Evolutionary conservation across 2,113 vertebrate species (phyloP).

Genomic region (Lonchura striata): DNA sequence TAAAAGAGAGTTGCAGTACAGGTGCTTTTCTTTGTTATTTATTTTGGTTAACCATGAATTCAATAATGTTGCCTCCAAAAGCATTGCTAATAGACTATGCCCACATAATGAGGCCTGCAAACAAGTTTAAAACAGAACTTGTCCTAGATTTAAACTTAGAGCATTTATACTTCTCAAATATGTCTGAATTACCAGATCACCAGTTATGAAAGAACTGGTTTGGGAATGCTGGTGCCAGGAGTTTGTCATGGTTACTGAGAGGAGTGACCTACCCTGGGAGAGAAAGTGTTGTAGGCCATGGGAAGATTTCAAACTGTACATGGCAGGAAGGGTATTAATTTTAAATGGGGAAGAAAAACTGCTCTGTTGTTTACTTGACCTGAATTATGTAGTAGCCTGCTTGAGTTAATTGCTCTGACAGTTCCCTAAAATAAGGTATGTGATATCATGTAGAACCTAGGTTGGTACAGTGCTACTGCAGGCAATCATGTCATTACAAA

Average conservation of each 20-base stretch:
- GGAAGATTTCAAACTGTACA: not conserved
- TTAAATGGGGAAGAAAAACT: not conserved
- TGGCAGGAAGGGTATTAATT: not conserved
- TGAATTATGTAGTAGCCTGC: not conserved
- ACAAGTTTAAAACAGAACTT: not conserved
- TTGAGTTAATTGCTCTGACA: not conserved
- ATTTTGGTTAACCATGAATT: not conserved
- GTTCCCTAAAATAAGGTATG: not conserved
- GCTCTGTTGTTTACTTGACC: not conserved
- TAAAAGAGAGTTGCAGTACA: not conserved
- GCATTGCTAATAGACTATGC: not conserved
- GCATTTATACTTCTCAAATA: not conserved
- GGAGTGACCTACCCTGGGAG: not conserved
- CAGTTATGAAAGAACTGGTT: not conserved
- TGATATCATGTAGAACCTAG: not conserved
- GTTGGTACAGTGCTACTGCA: not conserved
- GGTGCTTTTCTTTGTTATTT: not conserved
- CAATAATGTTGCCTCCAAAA: not conserved
- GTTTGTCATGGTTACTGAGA: not conserved
- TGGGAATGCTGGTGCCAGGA: not conserved
- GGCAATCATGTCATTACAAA: not conserved
- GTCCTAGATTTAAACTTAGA: not conserved
- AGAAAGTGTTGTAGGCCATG: not conserved
- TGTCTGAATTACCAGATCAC: not conserved
- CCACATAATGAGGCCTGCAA: not conserved